Evolutionary conservation across 2,113 vertebrate species (phyloP), one percentile per base, ranked within the genome.

Genomic region (Corydoras sp.): DNA sequence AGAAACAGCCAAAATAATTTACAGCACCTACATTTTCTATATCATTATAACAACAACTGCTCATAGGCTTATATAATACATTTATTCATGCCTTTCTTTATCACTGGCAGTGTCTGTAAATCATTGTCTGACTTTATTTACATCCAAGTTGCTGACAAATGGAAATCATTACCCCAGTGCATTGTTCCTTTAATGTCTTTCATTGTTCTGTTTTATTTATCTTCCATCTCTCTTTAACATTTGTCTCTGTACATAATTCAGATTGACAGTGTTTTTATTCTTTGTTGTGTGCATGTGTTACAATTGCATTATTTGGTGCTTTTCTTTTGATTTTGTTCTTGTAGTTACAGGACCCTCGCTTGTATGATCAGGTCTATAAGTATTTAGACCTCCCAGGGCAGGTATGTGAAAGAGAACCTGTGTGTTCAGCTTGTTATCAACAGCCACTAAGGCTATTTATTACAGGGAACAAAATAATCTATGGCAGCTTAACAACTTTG

Each of bases 311-410:
- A 56, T 56, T 56, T 63, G 77, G 75, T 88, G 80, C 81, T 85
- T 87, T 80, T 89, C 80, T 83, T 85, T 77, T 86, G 70, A 56
- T 84, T 83, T 69, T 77, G 58, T 87, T 87, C 81, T 86, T 88
- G 75, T 88, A 90, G 90, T 88, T 90, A 86, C 88, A 90, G 87
- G 89, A 90, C 65, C 84, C 84, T 79, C 87, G 86, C 84, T 89
- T 88, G 86, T 88, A 88, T 84, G 88, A 89, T 82, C 88, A 90
- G 87, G 88, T 90, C 86, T 90, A 89, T 85, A 89, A 85, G 82
- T 91, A 88, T 88, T 85, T 91, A 87, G 89, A 90, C 85, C 89
- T 89, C 75, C 88, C 90, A 79, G 86, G 85, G 83, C 88, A 90
- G 88, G 89, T 91, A 90, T 84, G 89, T 89, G 82, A 8, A 51